phyloP scores from a whole-genome alignment of 2,113 vertebrate species.

The Mesitornis unicolor region DNA sequence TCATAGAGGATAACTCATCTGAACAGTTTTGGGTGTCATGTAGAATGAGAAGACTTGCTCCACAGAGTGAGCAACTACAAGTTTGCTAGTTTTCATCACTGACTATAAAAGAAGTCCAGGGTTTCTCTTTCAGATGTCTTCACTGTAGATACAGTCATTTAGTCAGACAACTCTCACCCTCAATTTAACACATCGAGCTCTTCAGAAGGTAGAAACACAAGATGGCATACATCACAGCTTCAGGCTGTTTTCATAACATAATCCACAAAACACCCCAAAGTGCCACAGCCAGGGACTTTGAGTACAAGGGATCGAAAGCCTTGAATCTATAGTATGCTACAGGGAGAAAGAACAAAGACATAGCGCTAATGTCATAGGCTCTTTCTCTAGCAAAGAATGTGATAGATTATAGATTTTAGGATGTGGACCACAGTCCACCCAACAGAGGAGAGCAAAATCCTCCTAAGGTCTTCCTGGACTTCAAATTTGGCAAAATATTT shows the following conservation, averaged over 20 bases:
- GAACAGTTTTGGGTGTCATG: not conserved
- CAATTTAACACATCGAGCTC: not conserved
- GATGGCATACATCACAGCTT: not conserved
- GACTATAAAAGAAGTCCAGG: not conserved
- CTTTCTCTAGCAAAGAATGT: not conserved
- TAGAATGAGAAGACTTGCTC: not conserved
- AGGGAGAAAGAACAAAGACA: not conserved
- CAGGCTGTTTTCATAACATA: not conserved
- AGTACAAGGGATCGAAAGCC: not conserved
- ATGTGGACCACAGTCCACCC: not conserved
- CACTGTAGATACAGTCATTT: not conserved
- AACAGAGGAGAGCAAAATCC: not conserved
- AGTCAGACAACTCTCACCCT: not conserved
- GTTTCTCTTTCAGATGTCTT: not conserved
- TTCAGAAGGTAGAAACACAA: not conserved
- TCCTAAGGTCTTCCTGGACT: not conserved
- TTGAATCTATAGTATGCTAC: not conserved
- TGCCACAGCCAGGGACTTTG: not conserved
- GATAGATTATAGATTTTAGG: not conserved
- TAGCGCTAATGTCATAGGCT: not conserved
- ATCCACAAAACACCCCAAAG: not conserved
- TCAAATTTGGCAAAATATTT: not conserved
- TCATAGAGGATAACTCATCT: not conserved
- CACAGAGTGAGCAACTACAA: not conserved
- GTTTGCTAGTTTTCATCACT: not conserved